phyloP scores from a whole-genome alignment of 2,113 vertebrate species.

The Asarcornis scutulata region DNA sequence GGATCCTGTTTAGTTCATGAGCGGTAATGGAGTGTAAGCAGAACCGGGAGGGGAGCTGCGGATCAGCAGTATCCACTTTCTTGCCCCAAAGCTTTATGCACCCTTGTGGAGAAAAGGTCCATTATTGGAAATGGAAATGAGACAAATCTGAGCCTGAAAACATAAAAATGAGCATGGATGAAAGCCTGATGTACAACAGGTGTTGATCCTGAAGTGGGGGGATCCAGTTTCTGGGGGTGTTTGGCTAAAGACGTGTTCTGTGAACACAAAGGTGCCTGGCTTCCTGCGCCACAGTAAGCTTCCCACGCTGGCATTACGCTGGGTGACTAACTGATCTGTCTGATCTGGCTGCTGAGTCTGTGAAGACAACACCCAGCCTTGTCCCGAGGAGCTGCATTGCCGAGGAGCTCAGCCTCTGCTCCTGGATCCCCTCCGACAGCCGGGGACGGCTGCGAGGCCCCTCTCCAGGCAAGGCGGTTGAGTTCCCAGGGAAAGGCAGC shows the following conservation, averaged over 20 bases:
- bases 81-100: neutral
- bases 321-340: neutral
- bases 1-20: neutral
- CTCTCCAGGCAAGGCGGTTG: neutral
- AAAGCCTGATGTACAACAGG: accelerated
- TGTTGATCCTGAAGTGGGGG: neutral
- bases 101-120: neutral
- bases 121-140: neutral
- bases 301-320: accelerated
- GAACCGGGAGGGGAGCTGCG: neutral
- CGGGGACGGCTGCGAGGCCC: neutral
- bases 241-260: accelerated
- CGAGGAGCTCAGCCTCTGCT: accelerated
- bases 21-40: neutral
- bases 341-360: neutral
- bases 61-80: neutral
- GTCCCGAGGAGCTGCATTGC: accelerated
- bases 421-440: accelerated
- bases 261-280: neutral
- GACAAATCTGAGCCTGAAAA: neutral
- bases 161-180: neutral
- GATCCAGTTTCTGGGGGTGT: accelerated
- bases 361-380: too few species aligned
- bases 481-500: neutral
- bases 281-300: neutral